Evolutionary conservation across 2,797 vertebrate species (phyloP).

Genomic region (Peromyscus aztecus): DNA sequence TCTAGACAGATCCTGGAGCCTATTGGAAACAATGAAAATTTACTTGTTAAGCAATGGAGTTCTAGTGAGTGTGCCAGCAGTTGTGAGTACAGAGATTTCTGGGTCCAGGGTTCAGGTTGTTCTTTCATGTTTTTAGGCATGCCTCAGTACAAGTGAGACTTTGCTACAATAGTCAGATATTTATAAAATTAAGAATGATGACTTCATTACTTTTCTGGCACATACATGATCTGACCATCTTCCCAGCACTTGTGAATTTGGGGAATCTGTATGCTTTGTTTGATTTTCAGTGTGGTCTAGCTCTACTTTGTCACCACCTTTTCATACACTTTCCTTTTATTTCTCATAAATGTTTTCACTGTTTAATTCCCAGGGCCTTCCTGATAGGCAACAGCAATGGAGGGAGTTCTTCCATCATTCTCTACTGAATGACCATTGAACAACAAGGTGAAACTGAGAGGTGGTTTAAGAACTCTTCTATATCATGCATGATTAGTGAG

Average conservation of each 20-base stretch:
- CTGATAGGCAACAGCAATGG: neutral
- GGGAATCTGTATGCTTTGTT: neutral
- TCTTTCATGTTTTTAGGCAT: neutral
- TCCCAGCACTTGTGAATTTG: neutral
- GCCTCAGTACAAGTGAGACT: neutral
- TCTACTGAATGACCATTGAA: conserved; percentile 52
- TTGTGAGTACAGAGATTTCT: neutral
- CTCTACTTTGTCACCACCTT: neutral
- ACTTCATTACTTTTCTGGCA: neutral
- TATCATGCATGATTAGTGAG: neutral
- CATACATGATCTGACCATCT: neutral
- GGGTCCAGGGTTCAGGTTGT: neutral
- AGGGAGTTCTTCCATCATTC: neutral
- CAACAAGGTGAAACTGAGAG: neutral
- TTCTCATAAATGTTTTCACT: neutral
- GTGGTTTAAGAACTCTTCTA: conserved; percentile 22
- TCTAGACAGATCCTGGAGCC: neutral
- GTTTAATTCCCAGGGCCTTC: neutral
- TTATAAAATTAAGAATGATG: neutral
- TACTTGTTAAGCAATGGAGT: neutral
- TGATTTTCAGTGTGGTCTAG: neutral
- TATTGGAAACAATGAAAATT: neutral
- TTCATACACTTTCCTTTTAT: neutral
- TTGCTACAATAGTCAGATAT: neutral
- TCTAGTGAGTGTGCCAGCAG: neutral